These are phyloP conservation scores for Heteromyza rotundicornis DNA, from an alignment of 2,888 invertebrate species.

Conservation along the genomic window DNA sequence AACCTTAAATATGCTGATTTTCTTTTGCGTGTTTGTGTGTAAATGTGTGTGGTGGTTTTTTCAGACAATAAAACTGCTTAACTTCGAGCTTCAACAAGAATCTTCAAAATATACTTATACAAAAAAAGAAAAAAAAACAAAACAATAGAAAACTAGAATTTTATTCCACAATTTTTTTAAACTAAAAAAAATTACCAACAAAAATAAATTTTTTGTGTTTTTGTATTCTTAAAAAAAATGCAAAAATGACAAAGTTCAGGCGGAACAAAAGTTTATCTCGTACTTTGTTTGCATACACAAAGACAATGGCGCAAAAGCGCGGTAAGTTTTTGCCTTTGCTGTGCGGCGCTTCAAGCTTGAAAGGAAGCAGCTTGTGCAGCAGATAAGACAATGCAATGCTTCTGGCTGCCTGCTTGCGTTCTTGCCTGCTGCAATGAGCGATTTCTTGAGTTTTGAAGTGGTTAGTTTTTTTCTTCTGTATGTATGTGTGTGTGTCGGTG, in stretches of 20 bases:
- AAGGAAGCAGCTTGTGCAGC: slow-evolving; percentile 3
- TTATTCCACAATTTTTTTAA: neutral
- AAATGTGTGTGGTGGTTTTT: no score
- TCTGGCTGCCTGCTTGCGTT: neutral
- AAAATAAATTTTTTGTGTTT: neutral
- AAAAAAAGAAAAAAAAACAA: neutral
- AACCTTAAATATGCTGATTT: no score
- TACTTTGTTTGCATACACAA: slow-evolving; percentile 47
- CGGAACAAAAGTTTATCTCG: slow-evolving; percentile 51
- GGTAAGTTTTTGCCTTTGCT: no score
- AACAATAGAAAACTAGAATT: neutral
- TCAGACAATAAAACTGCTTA: neutral
- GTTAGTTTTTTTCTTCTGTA: no score
- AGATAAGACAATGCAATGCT: slow-evolving; percentile 25
- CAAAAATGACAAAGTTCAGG: slow-evolving; percentile 44
- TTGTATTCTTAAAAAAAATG: slow-evolving; percentile 16
- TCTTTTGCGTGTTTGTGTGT: no score
- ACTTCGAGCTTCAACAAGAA: no score
- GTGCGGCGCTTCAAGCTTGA: neutral
- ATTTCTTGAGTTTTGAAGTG: slow-evolving; percentile 10
- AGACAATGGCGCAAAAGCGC: slow-evolving; percentile 20
- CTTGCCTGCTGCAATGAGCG: slow-evolving; percentile 7
- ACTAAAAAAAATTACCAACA: neutral
- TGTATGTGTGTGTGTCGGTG: no score
- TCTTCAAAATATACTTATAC: no score